phyloP scores from a whole-genome alignment of 2,888 invertebrate genomes.

The Conops quadrifasciatus region DNA sequence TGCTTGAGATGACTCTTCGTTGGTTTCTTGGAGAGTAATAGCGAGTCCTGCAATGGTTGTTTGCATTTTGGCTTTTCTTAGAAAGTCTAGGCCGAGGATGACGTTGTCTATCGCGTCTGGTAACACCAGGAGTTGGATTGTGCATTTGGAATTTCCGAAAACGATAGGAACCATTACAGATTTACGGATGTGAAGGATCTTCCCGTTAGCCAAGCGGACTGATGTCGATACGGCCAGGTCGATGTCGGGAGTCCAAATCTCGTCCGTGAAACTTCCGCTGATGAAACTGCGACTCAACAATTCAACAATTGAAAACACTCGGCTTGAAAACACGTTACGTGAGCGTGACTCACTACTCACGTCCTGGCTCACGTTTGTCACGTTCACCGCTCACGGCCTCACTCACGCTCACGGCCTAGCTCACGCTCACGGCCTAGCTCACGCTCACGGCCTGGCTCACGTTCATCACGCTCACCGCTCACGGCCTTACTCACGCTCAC shows the following conservation, averaged over 20 bases:
- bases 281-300: not conserved
- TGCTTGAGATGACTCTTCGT: not conserved
- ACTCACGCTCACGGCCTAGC: no score
- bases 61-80: not conserved
- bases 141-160: not conserved
- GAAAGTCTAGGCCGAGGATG: slow-evolving; percentile 5
- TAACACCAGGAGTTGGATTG: slow-evolving; percentile 5
- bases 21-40: not conserved
- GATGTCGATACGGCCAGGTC: no score
- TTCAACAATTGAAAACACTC: no score
- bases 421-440: no score
- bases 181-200: not conserved
- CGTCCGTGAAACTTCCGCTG: slow-evolving; percentile 1
- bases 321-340: no score
- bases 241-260: not conserved
- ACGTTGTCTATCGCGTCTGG: not conserved
- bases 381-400: no score
- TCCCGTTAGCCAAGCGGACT: slow-evolving; percentile 7
- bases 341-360: no score
- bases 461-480: no score
- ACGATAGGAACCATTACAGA: not conserved
- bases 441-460: no score
- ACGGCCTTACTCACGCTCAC: no score
- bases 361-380: no score
- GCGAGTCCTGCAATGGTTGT: not conserved